phyloP scores from a whole-genome alignment of 2,113 vertebrate genomes.

The Psilopsiagon aurifrons region DNA sequence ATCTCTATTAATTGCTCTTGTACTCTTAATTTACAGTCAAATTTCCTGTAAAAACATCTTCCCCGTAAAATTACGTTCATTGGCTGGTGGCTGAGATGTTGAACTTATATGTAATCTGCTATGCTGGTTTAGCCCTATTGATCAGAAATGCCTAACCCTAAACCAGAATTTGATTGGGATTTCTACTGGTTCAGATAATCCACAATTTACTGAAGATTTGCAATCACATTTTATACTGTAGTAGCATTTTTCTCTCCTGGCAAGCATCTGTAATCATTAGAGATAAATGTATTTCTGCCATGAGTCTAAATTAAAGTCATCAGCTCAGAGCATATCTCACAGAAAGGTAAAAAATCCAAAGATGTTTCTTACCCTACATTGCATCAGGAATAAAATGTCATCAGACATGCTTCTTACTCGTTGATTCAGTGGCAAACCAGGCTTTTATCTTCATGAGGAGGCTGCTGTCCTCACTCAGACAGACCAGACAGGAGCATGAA shows the following conservation, averaged over 20 bases:
- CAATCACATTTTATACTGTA: not conserved
- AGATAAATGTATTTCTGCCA: not conserved
- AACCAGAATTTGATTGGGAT: not conserved
- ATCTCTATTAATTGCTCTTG: not conserved
- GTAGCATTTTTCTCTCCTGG: not conserved
- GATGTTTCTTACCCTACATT: slow-evolving; percentile 81
- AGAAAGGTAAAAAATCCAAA: not conserved
- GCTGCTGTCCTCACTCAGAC: slow-evolving; percentile 62
- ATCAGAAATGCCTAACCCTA: not conserved
- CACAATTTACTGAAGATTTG: not conserved
- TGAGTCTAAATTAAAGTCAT: slow-evolving; percentile 7
- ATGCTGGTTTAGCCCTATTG: not conserved
- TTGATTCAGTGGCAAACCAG: slow-evolving; percentile 64
- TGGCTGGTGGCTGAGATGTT: not conserved
- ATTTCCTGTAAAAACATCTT: slow-evolving; percentile 5
- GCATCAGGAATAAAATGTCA: slow-evolving; percentile 80
- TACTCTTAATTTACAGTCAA: not conserved
- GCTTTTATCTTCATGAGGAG: slow-evolving; percentile 68
- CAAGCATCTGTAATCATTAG: not conserved
- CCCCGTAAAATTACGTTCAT: not conserved
- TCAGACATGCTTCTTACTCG: slow-evolving; percentile 83
- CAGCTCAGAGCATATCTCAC: not conserved
- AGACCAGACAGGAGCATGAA: slow-evolving; percentile 21
- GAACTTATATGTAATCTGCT: not conserved
- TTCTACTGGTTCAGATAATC: not conserved